A percentile compares a stretch with the other conserved stretches of the same genome.
phyloP scores from a whole-genome alignment of 2,888 invertebrate species.

The Macaria liturata region DNA sequence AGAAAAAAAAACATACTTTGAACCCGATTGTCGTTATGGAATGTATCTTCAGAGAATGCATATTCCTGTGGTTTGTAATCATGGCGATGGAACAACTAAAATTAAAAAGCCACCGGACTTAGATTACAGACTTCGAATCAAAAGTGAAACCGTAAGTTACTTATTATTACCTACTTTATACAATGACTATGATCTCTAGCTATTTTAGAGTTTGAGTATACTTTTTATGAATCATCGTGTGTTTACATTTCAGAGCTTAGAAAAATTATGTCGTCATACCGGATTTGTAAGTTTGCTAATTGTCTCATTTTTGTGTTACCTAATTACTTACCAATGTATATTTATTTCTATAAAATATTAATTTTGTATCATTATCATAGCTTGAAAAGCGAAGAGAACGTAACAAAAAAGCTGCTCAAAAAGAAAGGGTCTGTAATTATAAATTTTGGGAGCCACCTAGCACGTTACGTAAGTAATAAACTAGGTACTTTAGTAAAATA shows the following conservation, averaged over 20 bases:
- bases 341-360: background rate
- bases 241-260: constrained; percentile 60
- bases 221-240: no score
- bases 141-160: constrained; percentile 52
- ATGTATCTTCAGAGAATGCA: constrained; percentile 60
- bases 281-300: constrained; percentile 11
- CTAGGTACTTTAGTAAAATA: no score
- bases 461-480: constrained; percentile 57
- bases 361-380: constrained; percentile 36
- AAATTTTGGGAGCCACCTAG: constrained; percentile 75
- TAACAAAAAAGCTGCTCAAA: constrained; percentile 53
- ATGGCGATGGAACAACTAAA: constrained; percentile 37
- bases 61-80: constrained; percentile 48
- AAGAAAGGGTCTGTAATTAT: constrained; percentile 60
- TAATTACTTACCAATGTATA: no score
- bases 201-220: no score
- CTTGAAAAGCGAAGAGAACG: constrained; percentile 61
- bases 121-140: constrained; percentile 59
- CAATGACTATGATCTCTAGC: no score
- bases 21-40: constrained; percentile 58
- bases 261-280: constrained; percentile 42
- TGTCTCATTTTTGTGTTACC: no score
- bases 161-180: background rate
- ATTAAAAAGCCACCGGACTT: constrained; percentile 46
- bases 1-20: constrained; percentile 50